Percentiles rank a stretch among this genome's conserved stretches.
These are phyloP conservation scores for Lordiphosa stackelbergi DNA, from an alignment of 1,140 invertebrate species.

Conservation along the genomic window DNA sequence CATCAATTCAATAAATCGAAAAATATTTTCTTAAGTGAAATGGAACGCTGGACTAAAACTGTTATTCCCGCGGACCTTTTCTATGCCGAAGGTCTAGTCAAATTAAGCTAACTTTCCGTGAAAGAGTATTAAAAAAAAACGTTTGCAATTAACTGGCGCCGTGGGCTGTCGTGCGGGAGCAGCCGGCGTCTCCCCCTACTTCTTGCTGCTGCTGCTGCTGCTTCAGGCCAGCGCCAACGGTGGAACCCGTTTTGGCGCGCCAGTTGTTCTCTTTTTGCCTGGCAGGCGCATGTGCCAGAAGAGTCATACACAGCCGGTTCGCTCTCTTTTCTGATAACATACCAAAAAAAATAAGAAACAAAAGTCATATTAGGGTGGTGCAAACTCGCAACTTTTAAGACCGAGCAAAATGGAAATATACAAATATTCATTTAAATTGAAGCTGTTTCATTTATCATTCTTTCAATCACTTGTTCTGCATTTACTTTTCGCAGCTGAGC, in stretches of 20 bases:
- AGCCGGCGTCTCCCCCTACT: conserved; percentile 21
- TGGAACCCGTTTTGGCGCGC: conserved; percentile 69
- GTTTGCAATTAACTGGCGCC: conserved; percentile 76
- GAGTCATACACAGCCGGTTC: conserved; percentile 2
- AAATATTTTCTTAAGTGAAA: too few species aligned
- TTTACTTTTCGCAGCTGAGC: too few species aligned
- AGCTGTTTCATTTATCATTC: too few species aligned
- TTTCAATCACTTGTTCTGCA: too few species aligned
- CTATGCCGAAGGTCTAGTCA: not conserved
- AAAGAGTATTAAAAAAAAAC: conserved; percentile 46
- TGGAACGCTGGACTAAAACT: too few species aligned
- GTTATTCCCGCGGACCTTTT: too few species aligned
- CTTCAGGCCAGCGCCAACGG: conserved; percentile 36
- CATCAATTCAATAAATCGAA: too few species aligned
- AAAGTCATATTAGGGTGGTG: too few species aligned
- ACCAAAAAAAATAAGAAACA: conserved; percentile 24
- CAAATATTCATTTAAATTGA: too few species aligned
- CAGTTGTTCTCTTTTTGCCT: conserved; percentile 28
- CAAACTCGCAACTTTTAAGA: too few species aligned
- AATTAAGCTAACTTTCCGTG: not conserved
- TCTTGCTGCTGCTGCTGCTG: conserved; percentile 7
- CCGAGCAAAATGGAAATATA: too few species aligned
- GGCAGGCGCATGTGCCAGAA: conserved; percentile 51
- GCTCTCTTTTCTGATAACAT: conserved; percentile 24
- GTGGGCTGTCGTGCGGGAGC: conserved; percentile 63